Conservation (phyloP, 2,797 vertebrate species). For the Anolis apletophallus region DNA sequence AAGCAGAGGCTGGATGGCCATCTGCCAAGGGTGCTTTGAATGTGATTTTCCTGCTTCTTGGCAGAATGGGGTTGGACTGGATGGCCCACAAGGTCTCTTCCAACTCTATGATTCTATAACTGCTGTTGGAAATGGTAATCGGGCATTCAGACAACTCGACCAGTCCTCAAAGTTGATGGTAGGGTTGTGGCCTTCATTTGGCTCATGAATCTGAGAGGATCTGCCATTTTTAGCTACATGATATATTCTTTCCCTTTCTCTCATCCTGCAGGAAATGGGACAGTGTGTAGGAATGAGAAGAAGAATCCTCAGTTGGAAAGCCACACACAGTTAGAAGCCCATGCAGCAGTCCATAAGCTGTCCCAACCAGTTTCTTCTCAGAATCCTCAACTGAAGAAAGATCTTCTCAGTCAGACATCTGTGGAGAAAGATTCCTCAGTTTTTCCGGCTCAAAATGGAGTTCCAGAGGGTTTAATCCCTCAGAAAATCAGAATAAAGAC, state of each 20-base stretch:
- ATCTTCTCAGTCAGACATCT: not conserved
- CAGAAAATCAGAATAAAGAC: not conserved
- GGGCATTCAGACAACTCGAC: too few species aligned
- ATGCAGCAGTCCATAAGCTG: not conserved
- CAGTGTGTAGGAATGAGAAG: conserved; percentile 59
- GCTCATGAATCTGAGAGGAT: not conserved
- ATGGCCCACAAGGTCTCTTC: too few species aligned
- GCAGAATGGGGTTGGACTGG: too few species aligned
- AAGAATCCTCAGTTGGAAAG: conserved; percentile 59
- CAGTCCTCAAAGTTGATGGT: too few species aligned
- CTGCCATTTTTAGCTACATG: not conserved
- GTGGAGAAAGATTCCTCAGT: not conserved
- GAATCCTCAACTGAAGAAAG: not conserved
- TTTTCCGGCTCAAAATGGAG: not conserved
- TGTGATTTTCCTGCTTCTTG: too few species aligned
- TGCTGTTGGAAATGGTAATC: too few species aligned
- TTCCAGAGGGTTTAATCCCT: not conserved
- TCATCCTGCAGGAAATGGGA: not conserved
- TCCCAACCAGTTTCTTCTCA: not conserved
- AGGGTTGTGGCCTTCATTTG: too few species aligned
- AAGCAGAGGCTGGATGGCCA: too few species aligned
- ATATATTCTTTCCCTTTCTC: not conserved
- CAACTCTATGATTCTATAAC: too few species aligned
- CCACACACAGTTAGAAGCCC: conserved; percentile 54
- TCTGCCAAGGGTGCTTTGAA: too few species aligned